These are phyloP conservation scores for Rhingia campestris DNA, from an alignment of 2,888 invertebrate genomes.

Conservation along the genomic window DNA sequence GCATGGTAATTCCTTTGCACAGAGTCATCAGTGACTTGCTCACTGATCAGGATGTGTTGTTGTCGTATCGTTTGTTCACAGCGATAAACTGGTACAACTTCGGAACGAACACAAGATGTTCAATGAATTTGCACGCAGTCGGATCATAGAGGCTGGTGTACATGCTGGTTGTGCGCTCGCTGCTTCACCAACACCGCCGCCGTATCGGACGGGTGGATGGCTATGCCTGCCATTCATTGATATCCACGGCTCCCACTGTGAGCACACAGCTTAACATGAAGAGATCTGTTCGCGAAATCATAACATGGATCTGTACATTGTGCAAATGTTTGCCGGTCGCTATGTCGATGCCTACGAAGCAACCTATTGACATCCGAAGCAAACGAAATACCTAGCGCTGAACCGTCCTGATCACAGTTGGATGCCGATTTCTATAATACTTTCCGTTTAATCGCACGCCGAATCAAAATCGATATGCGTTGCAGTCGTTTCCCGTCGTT, in stretches of 20 bases:
- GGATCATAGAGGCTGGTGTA: constrained; percentile 69
- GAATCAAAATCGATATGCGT: constrained; percentile 74
- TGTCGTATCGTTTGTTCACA: constrained; percentile 73
- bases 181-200: constrained; percentile 31
- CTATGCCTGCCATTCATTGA: constrained; percentile 69
- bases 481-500: constrained; percentile 51
- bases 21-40: constrained; percentile 44
- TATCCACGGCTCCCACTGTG: constrained; percentile 73
- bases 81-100: constrained; percentile 74
- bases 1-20: constrained; percentile 21
- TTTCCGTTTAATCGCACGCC: constrained; percentile 69
- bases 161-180: constrained; percentile 50
- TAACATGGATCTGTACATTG: constrained; percentile 76
- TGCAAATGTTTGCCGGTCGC: constrained; percentile 74
- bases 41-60: constrained; percentile 69
- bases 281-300: constrained; percentile 77
- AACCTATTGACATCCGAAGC: constrained; percentile 72
- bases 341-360: constrained; percentile 70
- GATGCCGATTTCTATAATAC: constrained; percentile 75
- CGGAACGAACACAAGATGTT: constrained; percentile 68
- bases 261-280: constrained; percentile 75
- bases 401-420: constrained; percentile 73
- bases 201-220: constrained; percentile 34
- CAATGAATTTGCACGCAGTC: constrained; percentile 74
- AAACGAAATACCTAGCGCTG: constrained; percentile 65